These are phyloP conservation scores for Eriosoma lanigerum DNA, from an alignment of 1,140 invertebrate genomes.

Conservation along the genomic window DNA sequence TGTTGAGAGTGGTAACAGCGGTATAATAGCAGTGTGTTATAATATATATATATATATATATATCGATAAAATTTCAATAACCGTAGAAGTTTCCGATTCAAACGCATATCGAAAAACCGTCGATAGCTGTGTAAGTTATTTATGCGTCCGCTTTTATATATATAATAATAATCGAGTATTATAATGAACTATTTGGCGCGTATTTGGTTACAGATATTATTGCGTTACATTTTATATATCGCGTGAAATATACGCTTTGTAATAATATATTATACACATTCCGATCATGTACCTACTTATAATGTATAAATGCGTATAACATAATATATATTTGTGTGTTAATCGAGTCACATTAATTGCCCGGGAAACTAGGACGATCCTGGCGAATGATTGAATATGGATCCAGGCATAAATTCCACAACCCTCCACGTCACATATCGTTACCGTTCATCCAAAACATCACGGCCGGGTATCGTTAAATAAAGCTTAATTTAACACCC, in stretches of 20 bases:
- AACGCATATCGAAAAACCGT: background rate
- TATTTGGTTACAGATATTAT: no score
- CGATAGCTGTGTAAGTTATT: background rate
- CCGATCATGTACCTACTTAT: no score
- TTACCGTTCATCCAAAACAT: no score
- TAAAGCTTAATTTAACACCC: constrained; percentile 26
- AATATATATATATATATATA: background rate
- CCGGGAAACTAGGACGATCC: background rate
- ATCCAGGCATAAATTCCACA: background rate
- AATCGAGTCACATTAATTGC: constrained; percentile 13
- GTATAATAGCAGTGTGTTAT: background rate
- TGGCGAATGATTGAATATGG: background rate
- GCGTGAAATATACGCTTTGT: no score
- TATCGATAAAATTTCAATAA: background rate
- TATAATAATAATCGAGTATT: no score
- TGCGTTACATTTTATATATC: no score
- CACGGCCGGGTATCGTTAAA: background rate
- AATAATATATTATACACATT: no score
- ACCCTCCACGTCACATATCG: no score
- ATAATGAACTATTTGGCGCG: no score
- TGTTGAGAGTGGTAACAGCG: background rate
- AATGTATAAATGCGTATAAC: no score
- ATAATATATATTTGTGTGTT: background rate
- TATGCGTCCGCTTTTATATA: no score
- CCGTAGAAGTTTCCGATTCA: background rate